Evolutionary conservation across 2,113 vertebrate species (phyloP), one percentile per base, ranked within the genome.

Genomic region (Malurus melanocephalus): DNA sequence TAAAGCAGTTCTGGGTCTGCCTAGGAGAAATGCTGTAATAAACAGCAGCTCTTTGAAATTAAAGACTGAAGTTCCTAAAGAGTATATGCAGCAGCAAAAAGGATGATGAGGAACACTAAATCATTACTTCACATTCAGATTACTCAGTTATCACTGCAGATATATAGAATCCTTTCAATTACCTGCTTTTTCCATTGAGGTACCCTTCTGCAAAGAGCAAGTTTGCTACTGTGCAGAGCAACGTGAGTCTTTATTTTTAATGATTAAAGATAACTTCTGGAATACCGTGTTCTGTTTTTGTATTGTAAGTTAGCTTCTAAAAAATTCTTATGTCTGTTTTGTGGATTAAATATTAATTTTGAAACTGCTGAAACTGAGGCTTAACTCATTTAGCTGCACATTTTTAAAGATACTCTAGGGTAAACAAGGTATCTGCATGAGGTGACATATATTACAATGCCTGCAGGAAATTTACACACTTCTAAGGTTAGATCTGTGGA

Each of bases 321-420:
- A 81, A 87, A 85, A 43, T 18, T 57, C 13, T 71, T 91, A 16
- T 3, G 20, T 76, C 22, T 78, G 12, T 72, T 91, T 91, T 32
- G 9, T 14, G 26, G 66, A 78, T 85, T 83, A 85, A 91, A 80
- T 80, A 92, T 82, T 79, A 87, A 57, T 92, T 84, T 56, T 71
- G n/a, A 71, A 67, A 52, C 45, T 83, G 60, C 38, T 77, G 40
- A 87, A 85, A 43, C 9, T 61, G 56, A 88, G 24, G 17, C 4
- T 80, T 65, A 46, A 43, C 11, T 77, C n/a, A 53, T 88, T 68
- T 88, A 56, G 48, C 19, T 16, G 53, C 42, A 23, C 5, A 11
- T 48, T 68, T 87, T 90, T 82, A 68, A 23, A 76, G 60, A 73
- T 35, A 84, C 10, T 65, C 23, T 49, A 10, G 2, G 3, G 7